A percentile compares a stretch with the other conserved stretches of the same genome.
Conservation (phyloP, 2,888 invertebrate genomes). For the Latrodectus elegans region DNA sequence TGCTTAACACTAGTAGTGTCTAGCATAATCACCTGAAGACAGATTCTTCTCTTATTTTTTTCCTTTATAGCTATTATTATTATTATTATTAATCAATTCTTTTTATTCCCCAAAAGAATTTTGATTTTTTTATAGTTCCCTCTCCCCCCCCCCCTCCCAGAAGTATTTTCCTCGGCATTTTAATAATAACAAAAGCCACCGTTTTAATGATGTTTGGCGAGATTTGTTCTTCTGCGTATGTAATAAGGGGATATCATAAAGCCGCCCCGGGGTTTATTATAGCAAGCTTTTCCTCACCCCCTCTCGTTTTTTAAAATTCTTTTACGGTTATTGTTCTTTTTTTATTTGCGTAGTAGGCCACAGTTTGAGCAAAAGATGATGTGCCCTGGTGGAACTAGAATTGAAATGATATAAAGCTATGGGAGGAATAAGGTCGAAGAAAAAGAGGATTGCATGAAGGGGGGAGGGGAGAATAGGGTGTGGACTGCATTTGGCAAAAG, state of each 20-base stretch:
- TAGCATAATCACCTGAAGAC: conserved; percentile 58
- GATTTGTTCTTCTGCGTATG: conserved; percentile 40
- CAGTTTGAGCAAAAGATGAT: not conserved
- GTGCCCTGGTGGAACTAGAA: conserved; percentile 16
- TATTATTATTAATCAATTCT: conserved; percentile 62
- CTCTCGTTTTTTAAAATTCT: conserved; percentile 1
- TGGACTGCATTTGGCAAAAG: not conserved
- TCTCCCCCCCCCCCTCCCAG: not conserved
- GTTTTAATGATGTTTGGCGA: conserved; percentile 66
- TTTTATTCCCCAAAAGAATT: conserved; percentile 25
- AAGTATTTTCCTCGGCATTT: not conserved
- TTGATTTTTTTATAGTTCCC: not conserved
- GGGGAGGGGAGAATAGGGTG: not conserved
- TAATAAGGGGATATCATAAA: conserved; percentile 56
- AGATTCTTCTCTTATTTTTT: conserved; percentile 47
- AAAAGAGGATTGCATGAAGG: not conserved
- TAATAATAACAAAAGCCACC: conserved; percentile 65
- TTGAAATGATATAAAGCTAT: conserved; percentile 1
- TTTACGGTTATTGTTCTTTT: not conserved
- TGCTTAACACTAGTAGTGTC: conserved; percentile 50
- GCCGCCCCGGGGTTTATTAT: conserved; percentile 57
- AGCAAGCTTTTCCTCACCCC: conserved; percentile 18
- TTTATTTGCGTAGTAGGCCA: not conserved
- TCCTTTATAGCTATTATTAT: conserved; percentile 44
- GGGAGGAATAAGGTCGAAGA: not conserved